These are phyloP conservation scores for Pterois miles DNA, from an alignment of 2,797 vertebrate species.

Conservation along the genomic window DNA sequence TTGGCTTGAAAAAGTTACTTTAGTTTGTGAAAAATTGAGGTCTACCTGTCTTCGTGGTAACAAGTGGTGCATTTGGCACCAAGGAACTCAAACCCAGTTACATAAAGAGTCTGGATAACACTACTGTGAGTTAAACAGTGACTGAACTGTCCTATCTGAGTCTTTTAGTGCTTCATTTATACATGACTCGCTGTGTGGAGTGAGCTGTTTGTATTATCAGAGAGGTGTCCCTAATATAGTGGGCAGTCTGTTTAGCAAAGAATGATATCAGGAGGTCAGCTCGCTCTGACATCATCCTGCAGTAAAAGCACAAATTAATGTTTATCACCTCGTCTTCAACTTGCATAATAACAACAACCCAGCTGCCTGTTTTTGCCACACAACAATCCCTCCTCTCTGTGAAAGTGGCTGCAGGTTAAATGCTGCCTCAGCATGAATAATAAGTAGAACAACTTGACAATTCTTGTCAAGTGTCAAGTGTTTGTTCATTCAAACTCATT, in stretches of 20 bases:
- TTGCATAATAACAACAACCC: background rate
- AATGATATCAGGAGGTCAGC: background rate
- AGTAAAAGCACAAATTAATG: background rate
- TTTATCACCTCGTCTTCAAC: background rate
- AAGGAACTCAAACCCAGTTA: background rate
- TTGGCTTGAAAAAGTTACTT: background rate
- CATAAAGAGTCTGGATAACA: background rate
- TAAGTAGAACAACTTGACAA: background rate
- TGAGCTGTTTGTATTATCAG: background rate
- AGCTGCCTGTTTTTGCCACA: background rate
- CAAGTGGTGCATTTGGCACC: background rate
- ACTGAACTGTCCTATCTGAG: background rate
- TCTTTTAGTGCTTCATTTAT: constrained; percentile 1
- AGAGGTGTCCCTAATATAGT: background rate
- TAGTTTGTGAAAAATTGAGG: background rate
- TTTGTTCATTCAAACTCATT: background rate
- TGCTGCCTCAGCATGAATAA: background rate
- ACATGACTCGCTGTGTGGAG: background rate
- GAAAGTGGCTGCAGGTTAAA: background rate
- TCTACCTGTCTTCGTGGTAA: constrained; percentile 5
- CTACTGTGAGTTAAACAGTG: background rate
- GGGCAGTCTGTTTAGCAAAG: background rate
- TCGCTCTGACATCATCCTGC: background rate
- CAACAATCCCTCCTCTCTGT: no score
- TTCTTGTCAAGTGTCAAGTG: no score